A percentile compares a stretch with the other conserved stretches of the same genome.
These are phyloP conservation scores for Anarhynchus alexandrinus DNA, from an alignment of 2,113 vertebrate genomes.

Conservation along the genomic window DNA sequence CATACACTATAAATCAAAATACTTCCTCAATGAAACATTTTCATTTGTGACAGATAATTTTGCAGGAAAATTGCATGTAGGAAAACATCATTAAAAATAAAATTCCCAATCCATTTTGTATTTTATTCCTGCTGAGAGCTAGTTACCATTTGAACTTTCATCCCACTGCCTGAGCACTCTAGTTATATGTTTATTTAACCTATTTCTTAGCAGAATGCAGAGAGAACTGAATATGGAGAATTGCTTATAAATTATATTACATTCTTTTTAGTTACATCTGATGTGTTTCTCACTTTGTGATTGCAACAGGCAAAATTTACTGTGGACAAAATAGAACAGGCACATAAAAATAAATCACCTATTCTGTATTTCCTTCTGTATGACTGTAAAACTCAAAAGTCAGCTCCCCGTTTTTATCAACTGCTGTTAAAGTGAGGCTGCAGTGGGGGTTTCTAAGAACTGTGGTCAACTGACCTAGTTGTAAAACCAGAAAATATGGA, in stretches of 20 bases:
- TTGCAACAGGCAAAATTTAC: neutral
- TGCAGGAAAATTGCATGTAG: neutral
- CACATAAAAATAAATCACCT: neutral
- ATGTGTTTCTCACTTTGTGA: neutral
- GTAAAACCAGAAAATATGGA: neutral
- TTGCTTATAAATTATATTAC: neutral
- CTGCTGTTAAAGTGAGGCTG: neutral
- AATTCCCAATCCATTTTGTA: neutral
- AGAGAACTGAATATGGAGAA: neutral
- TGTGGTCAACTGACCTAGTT: neutral
- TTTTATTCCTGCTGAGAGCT: slow-evolving; percentile 2
- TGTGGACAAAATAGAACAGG: neutral
- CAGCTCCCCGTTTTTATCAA: neutral
- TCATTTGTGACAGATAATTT: neutral
- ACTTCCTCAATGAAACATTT: neutral
- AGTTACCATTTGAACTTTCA: neutral
- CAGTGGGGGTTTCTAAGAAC: neutral
- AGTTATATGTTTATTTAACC: neutral
- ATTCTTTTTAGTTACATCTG: neutral
- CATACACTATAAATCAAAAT: neutral
- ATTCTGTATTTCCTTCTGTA: neutral
- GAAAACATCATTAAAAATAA: neutral
- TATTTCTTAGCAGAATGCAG: neutral
- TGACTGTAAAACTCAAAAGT: neutral
- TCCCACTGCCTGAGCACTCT: neutral